Conservation (phyloP, 64 coral and sea anemone genomes). For the Montipora cactus region DNA sequence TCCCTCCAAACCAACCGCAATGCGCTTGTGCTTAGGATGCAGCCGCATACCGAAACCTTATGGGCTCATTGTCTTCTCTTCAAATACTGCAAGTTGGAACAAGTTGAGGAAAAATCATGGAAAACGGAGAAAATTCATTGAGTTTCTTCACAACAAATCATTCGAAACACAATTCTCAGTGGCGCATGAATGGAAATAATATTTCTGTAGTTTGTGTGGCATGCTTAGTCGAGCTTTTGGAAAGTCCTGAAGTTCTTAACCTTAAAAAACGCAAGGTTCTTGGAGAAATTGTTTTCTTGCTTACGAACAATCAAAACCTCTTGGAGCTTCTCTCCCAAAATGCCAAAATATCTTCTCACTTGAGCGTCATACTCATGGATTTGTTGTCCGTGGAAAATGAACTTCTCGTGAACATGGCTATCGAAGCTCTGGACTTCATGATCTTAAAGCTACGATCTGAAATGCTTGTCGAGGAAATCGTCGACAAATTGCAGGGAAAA, state of each 20-base stretch:
- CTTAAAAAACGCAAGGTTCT: constrained; percentile 83
- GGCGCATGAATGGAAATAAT: constrained; percentile 61
- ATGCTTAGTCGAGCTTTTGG: constrained; percentile 82
- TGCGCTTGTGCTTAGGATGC: neutral
- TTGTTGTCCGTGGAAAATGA: constrained; percentile 70
- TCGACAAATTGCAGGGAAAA: constrained; percentile 64
- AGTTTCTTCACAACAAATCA: constrained; percentile 80
- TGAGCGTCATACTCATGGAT: constrained; percentile 54
- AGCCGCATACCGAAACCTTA: neutral
- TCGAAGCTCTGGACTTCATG: constrained; percentile 63
- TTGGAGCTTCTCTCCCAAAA: constrained; percentile 45
- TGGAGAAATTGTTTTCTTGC: constrained; percentile 58
- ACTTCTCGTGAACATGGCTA: constrained; percentile 60
- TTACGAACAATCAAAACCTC: constrained; percentile 65
- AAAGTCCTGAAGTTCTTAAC: constrained; percentile 51
- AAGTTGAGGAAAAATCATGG: constrained; percentile 2
- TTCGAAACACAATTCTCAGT: constrained; percentile 70
- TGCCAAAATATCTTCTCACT: constrained; percentile 60
- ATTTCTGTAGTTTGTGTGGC: constrained; percentile 80
- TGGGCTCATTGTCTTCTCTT: constrained; percentile 17
- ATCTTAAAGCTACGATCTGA: constrained; percentile 61
- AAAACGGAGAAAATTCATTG: constrained; percentile 55
- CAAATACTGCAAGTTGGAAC: constrained; percentile 13
- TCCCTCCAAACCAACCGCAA: constrained; percentile 36
- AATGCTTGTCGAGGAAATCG: constrained; percentile 69